A percentile compares a stretch with the other conserved stretches of the same genome.
phyloP scores from a whole-genome alignment of 1,140 invertebrate species.

The Trigoniulus corallinus region DNA sequence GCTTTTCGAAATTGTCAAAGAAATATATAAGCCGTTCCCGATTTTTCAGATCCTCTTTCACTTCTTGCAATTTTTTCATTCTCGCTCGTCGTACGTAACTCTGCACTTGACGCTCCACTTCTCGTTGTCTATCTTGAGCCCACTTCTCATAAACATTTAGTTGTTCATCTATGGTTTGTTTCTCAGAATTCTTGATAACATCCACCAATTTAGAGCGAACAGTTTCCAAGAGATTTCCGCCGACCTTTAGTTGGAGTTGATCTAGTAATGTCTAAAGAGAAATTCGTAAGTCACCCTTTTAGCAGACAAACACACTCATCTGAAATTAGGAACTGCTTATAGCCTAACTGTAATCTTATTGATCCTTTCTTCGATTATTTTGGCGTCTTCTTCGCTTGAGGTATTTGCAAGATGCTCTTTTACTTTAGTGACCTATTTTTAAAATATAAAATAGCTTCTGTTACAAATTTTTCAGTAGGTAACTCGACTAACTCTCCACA shows the following conservation, averaged over 20 bases:
- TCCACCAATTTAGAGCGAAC: slow-evolving; percentile 9
- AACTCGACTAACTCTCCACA: no score
- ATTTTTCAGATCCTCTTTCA: slow-evolving; percentile 19
- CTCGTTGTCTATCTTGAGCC: slow-evolving; percentile 15
- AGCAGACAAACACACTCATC: no score
- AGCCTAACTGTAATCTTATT: no score
- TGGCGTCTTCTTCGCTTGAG: no score
- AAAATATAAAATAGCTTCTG: no score
- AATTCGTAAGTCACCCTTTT: no score
- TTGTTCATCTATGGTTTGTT: slow-evolving; percentile 16
- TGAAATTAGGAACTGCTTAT: no score
- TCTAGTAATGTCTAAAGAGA: background rate
- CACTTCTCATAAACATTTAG: slow-evolving; percentile 16
- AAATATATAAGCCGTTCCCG: slow-evolving; percentile 25
- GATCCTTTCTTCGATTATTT: no score
- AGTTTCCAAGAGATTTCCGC: slow-evolving; percentile 9
- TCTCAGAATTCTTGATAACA: slow-evolving; percentile 13
- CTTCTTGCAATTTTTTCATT: slow-evolving; percentile 17
- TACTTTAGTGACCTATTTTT: no score
- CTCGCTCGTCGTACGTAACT: slow-evolving; percentile 14
- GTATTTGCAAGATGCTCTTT: no score
- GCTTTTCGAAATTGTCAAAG: slow-evolving; percentile 26
- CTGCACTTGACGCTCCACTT: slow-evolving; percentile 19
- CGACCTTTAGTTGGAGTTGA: background rate
- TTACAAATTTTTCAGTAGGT: no score